Evolutionary conservation across 2,888 invertebrate species (phyloP).

Genomic region (Protodeltote pygarga): DNA sequence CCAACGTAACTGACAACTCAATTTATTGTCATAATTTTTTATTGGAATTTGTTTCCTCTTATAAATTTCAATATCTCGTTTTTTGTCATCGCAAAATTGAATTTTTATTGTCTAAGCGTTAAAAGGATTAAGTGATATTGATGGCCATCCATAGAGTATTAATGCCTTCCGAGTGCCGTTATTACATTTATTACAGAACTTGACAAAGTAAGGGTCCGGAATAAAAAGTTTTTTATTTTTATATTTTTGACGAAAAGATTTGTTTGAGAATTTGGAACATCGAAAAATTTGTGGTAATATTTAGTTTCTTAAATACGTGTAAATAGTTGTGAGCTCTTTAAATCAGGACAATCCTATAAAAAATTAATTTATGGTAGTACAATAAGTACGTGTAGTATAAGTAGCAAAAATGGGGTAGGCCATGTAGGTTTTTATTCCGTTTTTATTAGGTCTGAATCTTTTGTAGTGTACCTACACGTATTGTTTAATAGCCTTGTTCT

Average conservation of each 20-base stretch:
- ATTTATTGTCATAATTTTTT: conserved; percentile 20
- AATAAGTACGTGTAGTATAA: too few species aligned
- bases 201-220: conserved; percentile 20
- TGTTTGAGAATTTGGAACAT: too few species aligned
- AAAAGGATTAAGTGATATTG: conserved; percentile 54
- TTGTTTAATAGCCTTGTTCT: too few species aligned
- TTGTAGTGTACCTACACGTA: too few species aligned
- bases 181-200: conserved; percentile 42
- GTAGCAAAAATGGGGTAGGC: too few species aligned
- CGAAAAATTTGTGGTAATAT: too few species aligned
- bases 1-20: not conserved
- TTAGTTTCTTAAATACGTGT: too few species aligned
- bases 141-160: conserved; percentile 47
- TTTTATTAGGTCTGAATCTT: too few species aligned
- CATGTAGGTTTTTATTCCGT: too few species aligned
- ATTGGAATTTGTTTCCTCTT: conserved; percentile 28
- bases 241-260: conserved; percentile 3
- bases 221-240: conserved; percentile 13
- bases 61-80: conserved; percentile 31
- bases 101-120: conserved; percentile 53
- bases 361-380: too few species aligned
- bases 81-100: conserved; percentile 49
- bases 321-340: too few species aligned
- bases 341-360: too few species aligned
- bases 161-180: conserved; percentile 36